These are phyloP conservation scores for Phalacrocorax pelagicus DNA, from an alignment of 2,113 vertebrate genomes.

Conservation along the genomic window DNA sequence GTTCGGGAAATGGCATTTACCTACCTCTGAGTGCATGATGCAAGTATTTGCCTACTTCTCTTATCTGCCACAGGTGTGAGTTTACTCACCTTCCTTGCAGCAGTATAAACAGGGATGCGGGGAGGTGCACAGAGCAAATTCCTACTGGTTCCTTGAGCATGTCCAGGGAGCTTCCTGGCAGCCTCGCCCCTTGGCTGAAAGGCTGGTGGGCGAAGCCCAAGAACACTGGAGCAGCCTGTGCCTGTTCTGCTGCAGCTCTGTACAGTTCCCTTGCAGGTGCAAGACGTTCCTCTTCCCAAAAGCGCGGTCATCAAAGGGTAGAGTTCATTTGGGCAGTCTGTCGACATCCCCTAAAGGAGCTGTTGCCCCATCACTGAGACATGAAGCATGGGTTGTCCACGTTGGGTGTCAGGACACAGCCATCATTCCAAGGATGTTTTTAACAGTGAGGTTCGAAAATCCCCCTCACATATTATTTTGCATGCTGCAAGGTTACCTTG, in stretches of 20 bases:
- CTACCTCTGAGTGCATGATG: fast-evolving
- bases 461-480: not conserved
- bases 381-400: not conserved
- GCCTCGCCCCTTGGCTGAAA: not conserved
- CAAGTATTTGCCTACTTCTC: not conserved
- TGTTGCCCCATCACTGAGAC: fast-evolving
- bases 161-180: not conserved
- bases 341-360: not conserved
- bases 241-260: not conserved
- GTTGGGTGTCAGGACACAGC: not conserved
- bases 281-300: not conserved
- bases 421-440: not conserved
- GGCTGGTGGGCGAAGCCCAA: not conserved
- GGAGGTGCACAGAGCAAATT: not conserved
- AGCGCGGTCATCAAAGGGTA: not conserved
- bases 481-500: not conserved
- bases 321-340: not conserved
- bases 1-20: not conserved
- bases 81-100: not conserved
- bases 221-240: not conserved
- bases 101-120: not conserved
- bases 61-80: not conserved
- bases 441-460: not conserved
- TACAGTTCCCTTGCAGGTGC: not conserved
- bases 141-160: not conserved